phyloP scores from a whole-genome alignment of 2,888 invertebrate genomes.

The Erebia ligea region DNA sequence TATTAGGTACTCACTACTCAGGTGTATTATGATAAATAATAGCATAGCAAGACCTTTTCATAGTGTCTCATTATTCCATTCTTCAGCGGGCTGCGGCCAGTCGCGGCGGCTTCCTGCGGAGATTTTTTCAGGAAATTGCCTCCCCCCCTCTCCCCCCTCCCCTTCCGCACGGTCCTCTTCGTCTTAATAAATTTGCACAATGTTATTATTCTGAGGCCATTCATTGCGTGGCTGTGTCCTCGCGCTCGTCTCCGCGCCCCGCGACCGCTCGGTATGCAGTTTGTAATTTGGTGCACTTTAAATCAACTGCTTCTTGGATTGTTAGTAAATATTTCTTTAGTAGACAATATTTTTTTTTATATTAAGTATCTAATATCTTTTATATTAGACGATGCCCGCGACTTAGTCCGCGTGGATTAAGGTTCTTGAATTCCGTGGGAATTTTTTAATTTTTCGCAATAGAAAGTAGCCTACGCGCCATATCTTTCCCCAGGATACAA shows the following conservation, averaged over 20 bases:
- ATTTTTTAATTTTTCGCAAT: too few relatives aligned
- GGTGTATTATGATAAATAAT: too few relatives aligned
- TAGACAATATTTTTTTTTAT: background rate
- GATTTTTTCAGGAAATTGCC: constrained; percentile 54
- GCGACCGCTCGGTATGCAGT: constrained; percentile 16
- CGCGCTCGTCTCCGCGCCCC: background rate
- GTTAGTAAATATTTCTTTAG: background rate
- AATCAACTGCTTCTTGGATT: background rate
- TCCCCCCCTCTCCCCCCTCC: constrained; percentile 29
- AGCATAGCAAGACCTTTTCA: background rate
- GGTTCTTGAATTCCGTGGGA: too few relatives aligned
- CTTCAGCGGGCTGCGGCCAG: background rate
- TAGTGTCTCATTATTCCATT: constrained; percentile 8
- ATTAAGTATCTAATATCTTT: too few relatives aligned
- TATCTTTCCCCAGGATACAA: too few relatives aligned
- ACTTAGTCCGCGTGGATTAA: too few relatives aligned
- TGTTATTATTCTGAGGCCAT: constrained; percentile 5
- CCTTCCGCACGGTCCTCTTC: constrained; percentile 24
- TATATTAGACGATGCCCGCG: too few relatives aligned
- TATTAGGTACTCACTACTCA: too few relatives aligned
- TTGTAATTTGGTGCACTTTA: background rate
- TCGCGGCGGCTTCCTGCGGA: constrained; percentile 25
- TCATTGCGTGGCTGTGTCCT: constrained; percentile 26
- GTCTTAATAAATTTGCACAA: constrained; percentile 24
- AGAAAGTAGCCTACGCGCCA: too few relatives aligned